Evolutionary conservation across 2,888 invertebrate genomes (phyloP).

Genomic region (Ochropacha duplaris): DNA sequence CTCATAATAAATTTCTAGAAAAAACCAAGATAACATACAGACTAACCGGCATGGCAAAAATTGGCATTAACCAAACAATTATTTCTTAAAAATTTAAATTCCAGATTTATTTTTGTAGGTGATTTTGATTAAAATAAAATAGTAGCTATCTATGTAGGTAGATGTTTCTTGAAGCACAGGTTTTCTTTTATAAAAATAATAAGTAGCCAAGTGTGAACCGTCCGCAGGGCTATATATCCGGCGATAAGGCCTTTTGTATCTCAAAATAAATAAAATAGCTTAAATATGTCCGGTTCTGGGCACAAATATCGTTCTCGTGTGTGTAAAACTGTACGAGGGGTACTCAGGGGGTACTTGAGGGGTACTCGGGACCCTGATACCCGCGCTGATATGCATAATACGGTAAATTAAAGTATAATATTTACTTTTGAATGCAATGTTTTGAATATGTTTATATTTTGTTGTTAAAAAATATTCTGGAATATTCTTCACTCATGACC

Average conservation of each 20-base stretch:
- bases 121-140: no score
- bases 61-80: no score
- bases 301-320: conserved; percentile 50
- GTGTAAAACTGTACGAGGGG: conserved; percentile 23
- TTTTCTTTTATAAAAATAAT: no score
- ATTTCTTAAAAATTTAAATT: no score
- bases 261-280: conserved; percentile 81
- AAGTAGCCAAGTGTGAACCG: conserved; percentile 44
- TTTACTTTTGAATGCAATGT: conserved; percentile 9
- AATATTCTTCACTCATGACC: no score
- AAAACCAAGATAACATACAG: no score
- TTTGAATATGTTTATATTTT: neutral
- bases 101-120: no score
- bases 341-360: conserved; percentile 11
- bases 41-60: no score
- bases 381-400: conserved; percentile 16
- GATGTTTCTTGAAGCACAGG: no score
- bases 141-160: no score
- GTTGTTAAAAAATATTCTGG: neutral
- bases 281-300: conserved; percentile 75
- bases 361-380: conserved; percentile 10
- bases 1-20: no score
- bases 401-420: conserved; percentile 24
- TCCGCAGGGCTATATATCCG: conserved; percentile 60
- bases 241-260: conserved; percentile 80